Evolutionary conservation across 35 echinoderm and acorn worm genomes (phyloP).

Genomic region (Anneissia japonica): DNA sequence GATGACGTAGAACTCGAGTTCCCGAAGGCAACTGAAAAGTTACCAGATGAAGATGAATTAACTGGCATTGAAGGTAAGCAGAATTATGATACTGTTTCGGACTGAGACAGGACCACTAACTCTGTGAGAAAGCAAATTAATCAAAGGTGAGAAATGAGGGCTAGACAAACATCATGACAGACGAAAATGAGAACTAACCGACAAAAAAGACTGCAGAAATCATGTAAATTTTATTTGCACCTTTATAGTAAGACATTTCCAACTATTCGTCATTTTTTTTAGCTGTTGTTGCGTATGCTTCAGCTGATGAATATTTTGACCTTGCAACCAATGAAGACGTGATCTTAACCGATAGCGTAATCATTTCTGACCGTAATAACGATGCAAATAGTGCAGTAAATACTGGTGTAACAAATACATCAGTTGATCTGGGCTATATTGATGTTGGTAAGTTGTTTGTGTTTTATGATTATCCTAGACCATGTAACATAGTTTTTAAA

Average conservation of each 20-base stretch:
- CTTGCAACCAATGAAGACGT: constrained; percentile 45
- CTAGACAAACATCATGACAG: too few relatives aligned
- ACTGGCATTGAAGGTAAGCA: constrained; percentile 56
- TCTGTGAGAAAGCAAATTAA: too few relatives aligned
- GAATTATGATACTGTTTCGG: too few relatives aligned
- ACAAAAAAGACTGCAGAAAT: too few relatives aligned
- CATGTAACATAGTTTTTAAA: too few relatives aligned
- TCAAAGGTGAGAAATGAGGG: too few relatives aligned
- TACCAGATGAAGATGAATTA: constrained; percentile 43
- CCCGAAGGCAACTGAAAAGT: constrained; percentile 9
- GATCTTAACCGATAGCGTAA: constrained; percentile 19
- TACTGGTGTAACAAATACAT: constrained; percentile 19
- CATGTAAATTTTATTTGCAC: too few relatives aligned
- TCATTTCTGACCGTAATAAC: constrained; percentile 35
- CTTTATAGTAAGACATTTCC: too few relatives aligned
- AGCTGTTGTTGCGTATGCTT: constrained; percentile 33
- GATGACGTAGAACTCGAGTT: constrained; percentile 66
- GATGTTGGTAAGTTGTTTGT: constrained; percentile 44
- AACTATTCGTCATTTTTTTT: too few relatives aligned
- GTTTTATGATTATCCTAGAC: too few relatives aligned
- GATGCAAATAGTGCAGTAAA: constrained; percentile 30
- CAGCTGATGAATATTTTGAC: constrained; percentile 69
- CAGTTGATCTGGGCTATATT: constrained; percentile 45
- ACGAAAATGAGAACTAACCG: too few relatives aligned
- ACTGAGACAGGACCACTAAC: too few relatives aligned